These are phyloP conservation scores for Aphidius gifuensis DNA, from an alignment of 1,140 invertebrate species.

Conservation along the genomic window DNA sequence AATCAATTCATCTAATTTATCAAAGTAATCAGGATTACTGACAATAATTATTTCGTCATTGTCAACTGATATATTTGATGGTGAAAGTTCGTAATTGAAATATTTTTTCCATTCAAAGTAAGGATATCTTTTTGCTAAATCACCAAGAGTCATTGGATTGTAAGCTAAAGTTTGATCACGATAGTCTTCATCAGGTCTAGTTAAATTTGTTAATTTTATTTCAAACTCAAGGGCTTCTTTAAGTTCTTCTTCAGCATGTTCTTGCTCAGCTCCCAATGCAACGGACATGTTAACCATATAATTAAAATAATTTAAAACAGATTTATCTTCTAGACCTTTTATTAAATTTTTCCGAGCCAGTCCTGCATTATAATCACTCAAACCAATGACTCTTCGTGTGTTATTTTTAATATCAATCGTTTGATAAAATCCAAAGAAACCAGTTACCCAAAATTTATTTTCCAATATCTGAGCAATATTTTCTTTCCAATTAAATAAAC, in stretches of 20 bases:
- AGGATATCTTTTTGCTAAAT: slow-evolving; percentile 53
- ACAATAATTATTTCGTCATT: slow-evolving; percentile 64
- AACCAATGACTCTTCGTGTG: slow-evolving; percentile 57
- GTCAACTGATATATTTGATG: slow-evolving; percentile 29
- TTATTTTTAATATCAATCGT: slow-evolving; percentile 63
- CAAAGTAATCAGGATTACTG: slow-evolving; percentile 62
- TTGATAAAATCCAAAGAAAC: slow-evolving; percentile 88
- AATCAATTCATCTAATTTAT: slow-evolving; percentile 57
- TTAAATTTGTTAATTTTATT: no score
- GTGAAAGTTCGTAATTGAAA: slow-evolving; percentile 53
- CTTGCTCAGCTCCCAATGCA: no score
- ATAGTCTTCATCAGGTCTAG: no score
- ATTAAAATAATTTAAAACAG: no score
- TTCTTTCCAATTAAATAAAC: slow-evolving; percentile 75
- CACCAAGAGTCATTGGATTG: slow-evolving; percentile 62
- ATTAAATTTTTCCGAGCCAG: no score
- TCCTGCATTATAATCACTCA: no score
- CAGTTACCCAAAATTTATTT: slow-evolving; percentile 82
- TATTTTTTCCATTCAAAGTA: slow-evolving; percentile 59
- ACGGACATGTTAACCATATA: no score
- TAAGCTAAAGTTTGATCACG: slow-evolving; percentile 47
- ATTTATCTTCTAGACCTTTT: no score
- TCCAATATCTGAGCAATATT: slow-evolving; percentile 76
- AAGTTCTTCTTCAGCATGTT: no score
- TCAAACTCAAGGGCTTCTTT: no score